A percentile compares a stretch with the other conserved stretches of the same genome.
These are phyloP conservation scores for Naso thynnoides DNA, from an alignment of 2,797 vertebrate species.

Conservation along the genomic window DNA sequence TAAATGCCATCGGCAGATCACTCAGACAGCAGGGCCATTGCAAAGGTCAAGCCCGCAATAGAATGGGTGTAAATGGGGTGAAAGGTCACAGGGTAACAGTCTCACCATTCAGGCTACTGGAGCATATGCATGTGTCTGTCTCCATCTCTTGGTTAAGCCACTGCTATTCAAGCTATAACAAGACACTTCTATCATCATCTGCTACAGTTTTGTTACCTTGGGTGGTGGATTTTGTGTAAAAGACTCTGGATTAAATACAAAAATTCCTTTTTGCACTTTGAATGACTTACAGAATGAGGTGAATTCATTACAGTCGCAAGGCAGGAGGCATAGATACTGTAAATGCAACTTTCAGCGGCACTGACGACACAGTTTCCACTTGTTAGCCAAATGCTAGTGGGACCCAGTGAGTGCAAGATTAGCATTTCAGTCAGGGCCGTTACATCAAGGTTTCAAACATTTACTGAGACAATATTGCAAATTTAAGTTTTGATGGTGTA, in stretches of 20 bases:
- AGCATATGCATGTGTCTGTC: slow-evolving; percentile 67
- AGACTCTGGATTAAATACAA: slow-evolving; percentile 35
- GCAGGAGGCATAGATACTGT: slow-evolving; percentile 14
- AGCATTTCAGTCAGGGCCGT: slow-evolving; percentile 21
- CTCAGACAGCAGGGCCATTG: slow-evolving; percentile 46
- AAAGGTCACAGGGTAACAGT: slow-evolving; percentile 62
- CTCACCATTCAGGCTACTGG: slow-evolving; percentile 27
- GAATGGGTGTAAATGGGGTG: slow-evolving; percentile 64
- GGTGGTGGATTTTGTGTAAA: slow-evolving; percentile 36
- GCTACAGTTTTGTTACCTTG: slow-evolving; percentile 17
- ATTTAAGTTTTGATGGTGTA: not conserved
- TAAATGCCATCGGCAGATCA: slow-evolving; percentile 75
- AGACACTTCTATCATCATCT: slow-evolving; percentile 55
- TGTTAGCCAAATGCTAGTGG: slow-evolving; percentile 24
- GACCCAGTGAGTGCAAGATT: slow-evolving; percentile 1
- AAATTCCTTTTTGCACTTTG: slow-evolving; percentile 41
- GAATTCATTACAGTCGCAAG: slow-evolving; percentile 53
- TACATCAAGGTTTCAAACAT: slow-evolving; percentile 26
- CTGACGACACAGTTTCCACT: slow-evolving; percentile 14
- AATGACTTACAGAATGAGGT: slow-evolving; percentile 47
- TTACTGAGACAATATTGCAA: slow-evolving; percentile 15
- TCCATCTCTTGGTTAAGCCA: slow-evolving; percentile 23
- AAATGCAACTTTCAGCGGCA: slow-evolving; percentile 26
- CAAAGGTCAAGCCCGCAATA: slow-evolving; percentile 70
- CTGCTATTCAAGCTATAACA: slow-evolving; percentile 32